Percentiles rank a stretch among this genome's conserved stretches.
Conservation (phyloP, 1,140 invertebrate species). For the Lamellibrachia luymesi region DNA sequence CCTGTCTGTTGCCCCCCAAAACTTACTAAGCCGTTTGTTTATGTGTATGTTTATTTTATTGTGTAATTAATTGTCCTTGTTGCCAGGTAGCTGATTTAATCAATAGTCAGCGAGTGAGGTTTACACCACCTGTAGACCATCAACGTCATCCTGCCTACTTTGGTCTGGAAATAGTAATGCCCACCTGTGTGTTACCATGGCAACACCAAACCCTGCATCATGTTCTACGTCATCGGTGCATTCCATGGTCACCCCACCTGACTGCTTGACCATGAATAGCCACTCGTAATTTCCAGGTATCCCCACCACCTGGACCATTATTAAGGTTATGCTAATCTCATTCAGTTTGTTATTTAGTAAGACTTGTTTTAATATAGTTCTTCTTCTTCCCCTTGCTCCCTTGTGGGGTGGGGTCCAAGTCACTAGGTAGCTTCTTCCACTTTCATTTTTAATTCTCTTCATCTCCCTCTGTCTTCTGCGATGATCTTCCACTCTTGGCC, state of each 20-base stretch:
- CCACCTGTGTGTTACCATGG: not conserved
- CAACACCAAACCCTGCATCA: not conserved
- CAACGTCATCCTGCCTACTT: not conserved
- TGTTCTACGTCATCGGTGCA: not conserved
- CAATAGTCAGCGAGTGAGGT: not conserved
- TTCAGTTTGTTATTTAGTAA: no score
- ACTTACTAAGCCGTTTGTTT: not conserved
- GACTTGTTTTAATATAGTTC: no score
- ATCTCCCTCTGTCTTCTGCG: no score
- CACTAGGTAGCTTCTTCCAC: no score
- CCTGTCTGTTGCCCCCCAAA: not conserved
- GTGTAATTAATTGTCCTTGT: not conserved
- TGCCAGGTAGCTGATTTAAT: not conserved
- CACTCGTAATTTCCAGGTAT: not conserved
- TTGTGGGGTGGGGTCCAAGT: no score
- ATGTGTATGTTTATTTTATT: not conserved
- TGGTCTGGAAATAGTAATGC: not conserved
- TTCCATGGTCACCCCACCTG: not conserved
- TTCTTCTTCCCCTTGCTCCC: no score
- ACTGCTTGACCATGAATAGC: not conserved
- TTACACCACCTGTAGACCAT: not conserved
- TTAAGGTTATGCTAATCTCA: no score
- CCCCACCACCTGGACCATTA: no score
- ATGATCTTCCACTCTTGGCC: no score
- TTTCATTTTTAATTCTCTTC: no score